Evolutionary conservation across 2,797 vertebrate species (phyloP).

Genomic region (Protosalanx chinensis): DNA sequence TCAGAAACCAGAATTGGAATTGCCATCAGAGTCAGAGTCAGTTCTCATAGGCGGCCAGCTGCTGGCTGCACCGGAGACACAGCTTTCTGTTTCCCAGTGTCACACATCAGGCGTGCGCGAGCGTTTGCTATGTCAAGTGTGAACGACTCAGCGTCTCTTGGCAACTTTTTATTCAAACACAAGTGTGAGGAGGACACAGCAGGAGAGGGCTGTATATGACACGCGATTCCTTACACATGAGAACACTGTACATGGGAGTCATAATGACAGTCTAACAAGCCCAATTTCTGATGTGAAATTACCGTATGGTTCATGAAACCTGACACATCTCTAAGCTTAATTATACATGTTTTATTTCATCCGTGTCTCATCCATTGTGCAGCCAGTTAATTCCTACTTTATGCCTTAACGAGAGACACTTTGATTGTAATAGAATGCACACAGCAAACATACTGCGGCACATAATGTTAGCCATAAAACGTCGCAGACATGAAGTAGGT

Average conservation of each 20-base stretch:
- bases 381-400: too few relatives aligned
- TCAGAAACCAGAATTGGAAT: background rate
- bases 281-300: background rate
- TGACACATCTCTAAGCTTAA: too few relatives aligned
- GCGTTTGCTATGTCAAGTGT: slow-evolving; percentile 8
- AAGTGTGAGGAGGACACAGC: slow-evolving; percentile 32
- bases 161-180: slow-evolving; percentile 24
- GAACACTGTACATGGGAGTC: background rate
- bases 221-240: slow-evolving; percentile 27
- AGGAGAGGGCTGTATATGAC: slow-evolving; percentile 25
- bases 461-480: background rate
- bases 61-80: slow-evolving; percentile 14
- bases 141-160: slow-evolving; percentile 29
- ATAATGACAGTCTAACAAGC: background rate
- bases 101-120: slow-evolving; percentile 27
- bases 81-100: slow-evolving; percentile 16
- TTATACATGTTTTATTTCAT: too few relatives aligned
- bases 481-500: background rate
- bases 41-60: background rate
- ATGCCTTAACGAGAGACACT: too few relatives aligned
- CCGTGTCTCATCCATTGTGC: too few relatives aligned
- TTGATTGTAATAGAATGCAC: too few relatives aligned
- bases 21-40: background rate
- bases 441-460: background rate
- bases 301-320: background rate